Evolutionary conservation across 2,797 vertebrate species (phyloP), one percentile per base, ranked within the genome.

Genomic region (Clarias laeviceps): DNA sequence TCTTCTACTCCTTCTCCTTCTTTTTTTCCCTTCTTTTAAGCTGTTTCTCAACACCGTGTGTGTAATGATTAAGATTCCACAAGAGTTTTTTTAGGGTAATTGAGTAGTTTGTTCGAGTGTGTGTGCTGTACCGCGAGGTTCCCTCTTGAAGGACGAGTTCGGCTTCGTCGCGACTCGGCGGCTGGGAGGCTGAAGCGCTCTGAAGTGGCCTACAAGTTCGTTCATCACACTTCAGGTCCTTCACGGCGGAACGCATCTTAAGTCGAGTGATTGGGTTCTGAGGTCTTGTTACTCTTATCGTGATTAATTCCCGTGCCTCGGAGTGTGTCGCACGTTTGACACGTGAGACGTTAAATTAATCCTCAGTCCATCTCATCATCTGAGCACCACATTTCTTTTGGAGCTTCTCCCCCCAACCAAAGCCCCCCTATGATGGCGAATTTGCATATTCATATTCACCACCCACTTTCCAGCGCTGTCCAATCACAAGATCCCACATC

Each of bases 101-200:
- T 17, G 72, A 8, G 72, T n/a, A 17, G 72, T 18, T 73, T 54
- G 4, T 54, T 0, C 2, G n/a, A 54, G 45, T 24, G 22, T 1
- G 22, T 1, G 22, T 37, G 4, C 11, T 2, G 11, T 14, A 18
- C 34, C 24, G 2, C 11, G 1, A 45, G 37, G 37, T 24, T 54
- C 72, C 1, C 27, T 73, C 37, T 0, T 45, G 3, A 12, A 45
- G 37, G 69, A 72, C 5, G 18, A 32, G 70, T 15, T 54, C 14
- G 7, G 40, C 18, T 74, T 74, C 88, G 89, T 91, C 86, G 89
- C 91, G 90, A 88, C 83, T 61, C 20, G 45, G 45, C 11, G 45
- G 57, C n/a, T 27, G 24, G 11, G 45, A 50, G 45, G 45, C 45
- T 50, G 57, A 61, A 61, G 65, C 17, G 29, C 17, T 66, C 29